Evolutionary conservation across 1,140 invertebrate genomes (phyloP).

Genomic region (Cherax destructor): DNA sequence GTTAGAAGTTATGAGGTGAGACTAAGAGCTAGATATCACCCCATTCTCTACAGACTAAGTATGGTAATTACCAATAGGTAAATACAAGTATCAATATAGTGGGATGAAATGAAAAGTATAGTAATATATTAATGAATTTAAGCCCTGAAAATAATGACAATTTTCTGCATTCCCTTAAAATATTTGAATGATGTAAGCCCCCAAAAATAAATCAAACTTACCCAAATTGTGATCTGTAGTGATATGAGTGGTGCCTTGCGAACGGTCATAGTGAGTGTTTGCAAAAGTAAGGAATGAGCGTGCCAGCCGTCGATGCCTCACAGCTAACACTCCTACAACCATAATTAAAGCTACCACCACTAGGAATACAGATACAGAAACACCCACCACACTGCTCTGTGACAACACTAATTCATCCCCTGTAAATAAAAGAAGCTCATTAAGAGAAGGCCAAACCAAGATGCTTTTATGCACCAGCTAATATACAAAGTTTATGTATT

Average conservation of each 20-base stretch:
- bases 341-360: conserved; percentile 78
- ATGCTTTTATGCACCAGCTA: neutral
- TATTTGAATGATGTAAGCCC: neutral
- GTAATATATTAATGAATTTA: too few species aligned
- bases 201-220: conserved; percentile 72
- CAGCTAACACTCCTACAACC: conserved; percentile 81
- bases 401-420: conserved; percentile 66
- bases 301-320: conserved; percentile 85
- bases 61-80: too few species aligned
- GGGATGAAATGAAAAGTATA: too few species aligned
- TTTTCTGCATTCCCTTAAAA: too few species aligned
- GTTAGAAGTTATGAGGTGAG: too few species aligned
- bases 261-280: conserved; percentile 89
- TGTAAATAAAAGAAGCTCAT: neutral
- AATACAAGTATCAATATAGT: too few species aligned
- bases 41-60: too few species aligned
- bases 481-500: too few species aligned
- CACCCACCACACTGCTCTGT: conserved; percentile 74
- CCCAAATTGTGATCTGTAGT: conserved; percentile 82
- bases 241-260: conserved; percentile 90
- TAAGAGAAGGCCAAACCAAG: too few species aligned
- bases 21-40: too few species aligned
- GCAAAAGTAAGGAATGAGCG: conserved; percentile 88
- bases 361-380: conserved; percentile 78
- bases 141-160: too few species aligned